These are phyloP conservation scores for Tetheella fluctuosa DNA, from an alignment of 2,888 invertebrate species.

Conservation along the genomic window DNA sequence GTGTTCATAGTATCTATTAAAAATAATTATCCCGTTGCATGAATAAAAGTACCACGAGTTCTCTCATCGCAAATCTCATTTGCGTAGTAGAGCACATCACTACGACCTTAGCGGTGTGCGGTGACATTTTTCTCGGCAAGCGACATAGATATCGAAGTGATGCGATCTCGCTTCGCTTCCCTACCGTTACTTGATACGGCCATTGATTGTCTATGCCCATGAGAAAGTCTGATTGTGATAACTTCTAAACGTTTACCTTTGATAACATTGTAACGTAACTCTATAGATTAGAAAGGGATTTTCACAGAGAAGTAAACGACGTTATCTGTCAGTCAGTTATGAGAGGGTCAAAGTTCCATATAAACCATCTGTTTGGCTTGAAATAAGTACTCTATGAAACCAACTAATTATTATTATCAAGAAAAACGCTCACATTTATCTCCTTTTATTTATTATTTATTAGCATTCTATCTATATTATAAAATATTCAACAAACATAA, in stretches of 20 bases:
- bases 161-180: conserved; percentile 30
- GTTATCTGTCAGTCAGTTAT: background rate
- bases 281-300: background rate
- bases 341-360: no score
- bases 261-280: background rate
- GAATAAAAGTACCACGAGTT: background rate
- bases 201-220: background rate
- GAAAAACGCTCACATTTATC: no score
- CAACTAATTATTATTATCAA: no score
- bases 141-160: conserved; percentile 50
- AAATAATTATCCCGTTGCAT: background rate
- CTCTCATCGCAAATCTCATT: conserved; percentile 3
- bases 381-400: no score
- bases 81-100: conserved; percentile 44
- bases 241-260: background rate
- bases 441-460: no score
- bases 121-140: conserved; percentile 60
- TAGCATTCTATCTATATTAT: no score
- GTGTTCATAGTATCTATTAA: background rate
- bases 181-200: conserved; percentile 13
- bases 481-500: no score
- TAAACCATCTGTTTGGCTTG: no score
- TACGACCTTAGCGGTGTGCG: conserved; percentile 65
- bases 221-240: conserved; percentile 4
- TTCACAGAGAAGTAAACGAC: background rate